Percentiles rank a stretch among this genome's conserved stretches.
Evolutionary conservation across 2,113 vertebrate species (phyloP).

Genomic region (Atractosteus spatula): DNA sequence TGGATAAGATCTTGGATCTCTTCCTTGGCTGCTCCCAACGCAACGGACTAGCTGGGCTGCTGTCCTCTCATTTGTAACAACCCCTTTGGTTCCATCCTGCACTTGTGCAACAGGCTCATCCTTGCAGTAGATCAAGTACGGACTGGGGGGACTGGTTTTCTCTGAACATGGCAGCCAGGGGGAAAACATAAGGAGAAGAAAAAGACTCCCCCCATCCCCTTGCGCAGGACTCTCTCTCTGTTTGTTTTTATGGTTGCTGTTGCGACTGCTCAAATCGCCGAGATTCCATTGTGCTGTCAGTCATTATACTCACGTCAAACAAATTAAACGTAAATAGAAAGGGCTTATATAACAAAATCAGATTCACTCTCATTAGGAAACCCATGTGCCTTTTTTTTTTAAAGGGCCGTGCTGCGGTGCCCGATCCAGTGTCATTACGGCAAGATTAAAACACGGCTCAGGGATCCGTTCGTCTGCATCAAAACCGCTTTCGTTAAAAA

Average conservation of each 20-base stretch:
- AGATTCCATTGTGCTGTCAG: constrained; percentile 33
- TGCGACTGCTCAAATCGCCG: constrained; percentile 24
- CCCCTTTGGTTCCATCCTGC: too few relatives aligned
- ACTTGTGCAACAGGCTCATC: too few relatives aligned
- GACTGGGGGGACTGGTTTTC: too few relatives aligned
- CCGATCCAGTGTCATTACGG: constrained; percentile 40
- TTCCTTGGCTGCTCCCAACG: too few relatives aligned
- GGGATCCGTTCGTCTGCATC: constrained; percentile 40
- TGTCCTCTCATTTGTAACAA: too few relatives aligned
- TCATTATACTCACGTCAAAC: constrained; percentile 43
- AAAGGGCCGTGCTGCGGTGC: not conserved
- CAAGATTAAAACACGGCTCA: constrained; percentile 36
- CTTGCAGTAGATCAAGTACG: too few relatives aligned
- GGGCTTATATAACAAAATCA: constrained; percentile 50
- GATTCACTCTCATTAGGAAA: constrained; percentile 53
- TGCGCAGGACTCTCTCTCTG: not conserved
- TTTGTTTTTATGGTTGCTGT: constrained; percentile 14
- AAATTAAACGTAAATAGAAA: constrained; percentile 53
- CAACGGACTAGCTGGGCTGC: too few relatives aligned
- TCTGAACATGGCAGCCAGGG: not conserved
- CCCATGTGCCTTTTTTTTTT: constrained; percentile 25
- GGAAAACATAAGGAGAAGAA: not conserved
- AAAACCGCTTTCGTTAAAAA: constrained; percentile 36
- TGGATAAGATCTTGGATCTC: too few relatives aligned
- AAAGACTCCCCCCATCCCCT: not conserved